These are phyloP conservation scores for Falco peregrinus DNA, from an alignment of 2,797 vertebrate genomes.

Conservation along the genomic window DNA sequence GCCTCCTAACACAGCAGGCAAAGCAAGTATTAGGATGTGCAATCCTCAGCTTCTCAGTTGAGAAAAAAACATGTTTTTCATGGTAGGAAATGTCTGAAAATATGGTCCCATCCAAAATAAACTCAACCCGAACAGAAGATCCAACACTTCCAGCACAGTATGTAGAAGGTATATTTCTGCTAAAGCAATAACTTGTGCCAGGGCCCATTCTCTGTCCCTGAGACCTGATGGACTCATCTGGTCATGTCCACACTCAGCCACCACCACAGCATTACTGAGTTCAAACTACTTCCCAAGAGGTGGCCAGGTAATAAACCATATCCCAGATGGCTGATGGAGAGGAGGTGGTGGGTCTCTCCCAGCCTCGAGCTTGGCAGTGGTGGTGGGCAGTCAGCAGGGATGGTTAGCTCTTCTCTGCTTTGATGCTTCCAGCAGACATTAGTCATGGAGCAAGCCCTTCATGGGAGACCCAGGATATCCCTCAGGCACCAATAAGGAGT, in stretches of 20 bases:
- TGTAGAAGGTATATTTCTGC: neutral
- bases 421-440: neutral
- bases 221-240: neutral
- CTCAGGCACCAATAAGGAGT: neutral
- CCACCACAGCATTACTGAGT: neutral
- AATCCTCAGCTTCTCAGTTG: neutral
- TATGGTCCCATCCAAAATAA: neutral
- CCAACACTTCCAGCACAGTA: neutral
- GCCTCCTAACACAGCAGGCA: neutral
- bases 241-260: neutral
- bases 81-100: neutral
- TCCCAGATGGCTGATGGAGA: neutral
- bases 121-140: neutral
- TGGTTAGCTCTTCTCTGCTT: neutral
- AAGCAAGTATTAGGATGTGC: neutral
- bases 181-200: neutral
- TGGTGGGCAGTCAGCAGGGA: too few species aligned
- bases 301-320: neutral
- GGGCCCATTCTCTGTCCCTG: neutral
- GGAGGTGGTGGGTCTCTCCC: neutral
- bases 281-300: neutral
- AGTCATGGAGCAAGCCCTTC: neutral
- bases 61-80: neutral
- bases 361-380: neutral
- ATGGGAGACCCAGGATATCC: neutral